These are phyloP conservation scores for Arrhamphus sclerolepis DNA, from an alignment of 2,797 vertebrate species.

Conservation along the genomic window DNA sequence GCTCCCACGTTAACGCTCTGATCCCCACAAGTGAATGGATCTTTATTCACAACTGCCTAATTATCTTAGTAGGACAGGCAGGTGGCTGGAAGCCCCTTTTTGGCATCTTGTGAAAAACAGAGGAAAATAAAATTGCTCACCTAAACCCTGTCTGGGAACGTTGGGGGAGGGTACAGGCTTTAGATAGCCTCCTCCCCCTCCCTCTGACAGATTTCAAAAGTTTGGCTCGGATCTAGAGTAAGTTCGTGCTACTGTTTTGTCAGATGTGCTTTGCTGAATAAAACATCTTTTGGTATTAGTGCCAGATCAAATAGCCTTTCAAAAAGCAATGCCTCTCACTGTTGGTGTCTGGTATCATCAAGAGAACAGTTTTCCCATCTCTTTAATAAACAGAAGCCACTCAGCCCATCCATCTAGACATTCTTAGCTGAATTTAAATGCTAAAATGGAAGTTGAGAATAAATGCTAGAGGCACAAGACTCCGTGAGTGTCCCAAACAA, in stretches of 20 bases:
- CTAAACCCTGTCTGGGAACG: slow-evolving; percentile 44
- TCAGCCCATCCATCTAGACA: slow-evolving; percentile 12
- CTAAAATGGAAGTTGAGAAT: slow-evolving; percentile 21
- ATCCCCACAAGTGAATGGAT: slow-evolving; percentile 60
- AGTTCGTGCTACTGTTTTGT: slow-evolving; percentile 56
- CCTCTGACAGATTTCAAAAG: slow-evolving; percentile 51
- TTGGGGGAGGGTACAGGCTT: slow-evolving; percentile 48
- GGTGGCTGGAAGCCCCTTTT: slow-evolving; percentile 67
- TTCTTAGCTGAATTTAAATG: slow-evolving; percentile 23
- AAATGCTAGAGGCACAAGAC: slow-evolving; percentile 10
- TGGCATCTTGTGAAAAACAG: slow-evolving; percentile 58
- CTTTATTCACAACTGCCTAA: slow-evolving; percentile 68
- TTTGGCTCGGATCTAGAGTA: slow-evolving; percentile 52
- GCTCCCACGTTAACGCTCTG: slow-evolving; percentile 40
- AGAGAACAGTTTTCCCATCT: slow-evolving; percentile 35
- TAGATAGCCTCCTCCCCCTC: slow-evolving; percentile 16
- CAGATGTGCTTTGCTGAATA: slow-evolving; percentile 65
- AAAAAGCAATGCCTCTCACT: slow-evolving; percentile 47
- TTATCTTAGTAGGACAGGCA: slow-evolving; percentile 70
- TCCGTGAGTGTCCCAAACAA: slow-evolving; percentile 5
- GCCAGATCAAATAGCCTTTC: slow-evolving; percentile 66
- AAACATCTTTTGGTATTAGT: slow-evolving; percentile 60
- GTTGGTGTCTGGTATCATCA: slow-evolving; percentile 35
- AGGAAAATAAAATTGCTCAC: slow-evolving; percentile 18
- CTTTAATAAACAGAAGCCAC: slow-evolving; percentile 28